Evolutionary conservation across 1,140 invertebrate species (phyloP).

Genomic region (Atta colombica): DNA sequence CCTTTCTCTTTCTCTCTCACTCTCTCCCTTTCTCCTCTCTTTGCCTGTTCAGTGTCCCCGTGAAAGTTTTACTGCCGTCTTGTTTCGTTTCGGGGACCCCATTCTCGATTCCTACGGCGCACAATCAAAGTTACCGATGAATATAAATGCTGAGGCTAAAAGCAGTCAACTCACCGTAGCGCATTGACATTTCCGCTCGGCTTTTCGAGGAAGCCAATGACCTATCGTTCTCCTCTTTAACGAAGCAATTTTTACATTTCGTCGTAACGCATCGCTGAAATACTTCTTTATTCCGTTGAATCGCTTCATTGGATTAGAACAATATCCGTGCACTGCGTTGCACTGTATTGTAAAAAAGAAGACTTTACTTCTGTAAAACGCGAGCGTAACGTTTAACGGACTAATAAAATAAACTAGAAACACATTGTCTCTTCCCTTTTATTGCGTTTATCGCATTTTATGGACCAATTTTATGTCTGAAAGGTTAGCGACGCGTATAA

Average conservation of each 20-base stretch:
- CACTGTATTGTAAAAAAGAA: neutral
- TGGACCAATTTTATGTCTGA: slow-evolving; percentile 29
- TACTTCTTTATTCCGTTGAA: neutral
- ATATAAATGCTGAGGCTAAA: slow-evolving; percentile 73
- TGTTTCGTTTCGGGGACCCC: slow-evolving; percentile 58
- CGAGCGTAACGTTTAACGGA: neutral
- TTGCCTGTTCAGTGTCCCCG: neutral
- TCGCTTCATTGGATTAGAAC: neutral
- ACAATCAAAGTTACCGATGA: slow-evolving; percentile 76
- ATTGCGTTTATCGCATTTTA: slow-evolving; percentile 26
- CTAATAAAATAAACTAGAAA: slow-evolving; percentile 22
- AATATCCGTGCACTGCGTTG: neutral
- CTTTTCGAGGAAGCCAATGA: slow-evolving; percentile 43
- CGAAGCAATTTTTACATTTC: neutral
- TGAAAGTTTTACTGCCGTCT: slow-evolving; percentile 53
- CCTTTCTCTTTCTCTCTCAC: neutral
- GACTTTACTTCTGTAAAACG: neutral
- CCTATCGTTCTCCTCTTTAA: slow-evolving; percentile 34
- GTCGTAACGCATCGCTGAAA: neutral
- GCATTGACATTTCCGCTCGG: slow-evolving; percentile 41
- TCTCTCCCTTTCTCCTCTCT: neutral
- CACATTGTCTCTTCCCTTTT: neutral
- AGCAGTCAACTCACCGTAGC: slow-evolving; percentile 63
- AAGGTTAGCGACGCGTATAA: slow-evolving; percentile 41
- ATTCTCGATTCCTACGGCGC: slow-evolving; percentile 55